Percentiles rank a stretch among this genome's conserved stretches.
These are phyloP conservation scores for Lemur catta DNA, from an alignment of 2,797 vertebrate species.

Conservation along the genomic window DNA sequence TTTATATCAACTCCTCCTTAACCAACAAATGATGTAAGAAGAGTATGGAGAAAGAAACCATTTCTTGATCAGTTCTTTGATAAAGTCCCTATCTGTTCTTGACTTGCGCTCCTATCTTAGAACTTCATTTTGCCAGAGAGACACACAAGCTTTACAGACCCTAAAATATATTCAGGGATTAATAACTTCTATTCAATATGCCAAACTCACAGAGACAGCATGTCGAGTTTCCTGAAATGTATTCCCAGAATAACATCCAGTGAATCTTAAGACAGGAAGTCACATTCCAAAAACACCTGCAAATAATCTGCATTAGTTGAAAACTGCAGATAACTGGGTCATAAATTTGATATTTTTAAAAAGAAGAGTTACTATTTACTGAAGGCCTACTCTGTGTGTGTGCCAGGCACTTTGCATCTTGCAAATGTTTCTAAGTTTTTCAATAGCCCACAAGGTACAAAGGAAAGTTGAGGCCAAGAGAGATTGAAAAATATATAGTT, in stretches of 20 bases:
- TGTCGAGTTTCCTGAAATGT: constrained; percentile 10
- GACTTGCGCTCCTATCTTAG: neutral
- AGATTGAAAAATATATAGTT: neutral
- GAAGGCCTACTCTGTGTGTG: neutral
- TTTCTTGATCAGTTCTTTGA: neutral
- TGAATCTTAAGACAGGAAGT: constrained; percentile 67
- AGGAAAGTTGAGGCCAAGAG: neutral
- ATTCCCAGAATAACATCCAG: constrained; percentile 56
- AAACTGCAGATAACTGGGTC: constrained; percentile 39
- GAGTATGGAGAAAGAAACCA: neutral
- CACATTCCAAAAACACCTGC: constrained; percentile 53
- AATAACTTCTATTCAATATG: constrained; percentile 46
- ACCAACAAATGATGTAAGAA: neutral
- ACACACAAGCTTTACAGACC: constrained; percentile 18
- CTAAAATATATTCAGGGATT: constrained; percentile 39
- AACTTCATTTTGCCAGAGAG: constrained; percentile 24
- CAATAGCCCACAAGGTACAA: neutral
- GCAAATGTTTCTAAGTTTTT: neutral
- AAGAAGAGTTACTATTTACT: neutral
- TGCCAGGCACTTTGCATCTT: neutral
- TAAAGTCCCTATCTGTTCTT: neutral
- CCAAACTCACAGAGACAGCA: neutral
- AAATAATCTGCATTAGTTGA: constrained; percentile 46
- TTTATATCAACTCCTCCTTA: neutral
- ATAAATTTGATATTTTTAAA: constrained; percentile 42